Evolutionary conservation across 2,113 vertebrate species (phyloP), one percentile per base, ranked within the genome.

Genomic region (Channa argus): DNA sequence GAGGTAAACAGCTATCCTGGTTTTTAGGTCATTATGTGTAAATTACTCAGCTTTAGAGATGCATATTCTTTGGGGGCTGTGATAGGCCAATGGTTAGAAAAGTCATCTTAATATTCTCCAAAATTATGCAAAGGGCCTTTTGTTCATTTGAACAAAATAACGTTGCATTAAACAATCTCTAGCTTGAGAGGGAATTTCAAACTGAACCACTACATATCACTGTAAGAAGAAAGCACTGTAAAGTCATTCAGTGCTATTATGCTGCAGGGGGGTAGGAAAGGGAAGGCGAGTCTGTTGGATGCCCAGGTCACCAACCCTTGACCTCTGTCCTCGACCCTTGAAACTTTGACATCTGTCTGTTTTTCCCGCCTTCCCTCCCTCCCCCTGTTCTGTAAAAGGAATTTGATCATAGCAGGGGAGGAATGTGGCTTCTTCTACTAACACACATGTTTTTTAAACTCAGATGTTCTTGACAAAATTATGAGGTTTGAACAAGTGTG

Each of bases 281-380:
- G 71, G 72, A 66, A 71, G 83, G 83, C 74, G 49, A 76, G 63
- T 71, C 74, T 77, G 80, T 60, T 77, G 71, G 83, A 80, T 76
- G 71, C 36, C 84, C 85, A 90, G 93, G 92, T 92, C 92, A 84
- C 74, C 81, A 85, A 89, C 88, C 90, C 85, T 87, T 92, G 90
- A 93, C 92, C 92, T 86, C 80, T 81, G 72, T 86, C 86, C 86
- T 55, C 84, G 15, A 86, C 84, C 91, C 73, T 77, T 83, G 82
- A 89, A 89, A 85, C 91, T 86, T 63, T 90, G 89, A 92, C 91
- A 94, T 92, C 88, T 92, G 91, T 89, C 85, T 79, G 77, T 77
- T 74, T 86, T 85, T 88, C 89, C 86, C 81, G 63, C 88, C 83
- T 85, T 85, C 77, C 34, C 52, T 10, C 50, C 62, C 74, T 46